phyloP scores from a whole-genome alignment of 2,113 vertebrate genomes.

The Chloropsis cyanopogon region DNA sequence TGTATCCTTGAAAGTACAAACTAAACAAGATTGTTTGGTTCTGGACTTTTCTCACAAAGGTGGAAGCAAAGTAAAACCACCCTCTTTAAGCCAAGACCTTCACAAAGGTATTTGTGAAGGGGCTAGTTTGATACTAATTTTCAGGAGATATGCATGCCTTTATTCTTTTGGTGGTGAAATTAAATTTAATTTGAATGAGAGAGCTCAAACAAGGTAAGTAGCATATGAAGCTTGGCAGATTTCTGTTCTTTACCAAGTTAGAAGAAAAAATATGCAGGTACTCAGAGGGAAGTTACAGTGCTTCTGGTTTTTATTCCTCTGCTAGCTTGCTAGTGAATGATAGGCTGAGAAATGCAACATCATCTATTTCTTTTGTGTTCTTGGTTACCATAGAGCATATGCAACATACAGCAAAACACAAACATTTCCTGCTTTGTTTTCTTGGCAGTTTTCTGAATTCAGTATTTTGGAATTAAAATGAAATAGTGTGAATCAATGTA shows the following conservation, averaged over 20 bases:
- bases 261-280: not conserved
- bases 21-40: not conserved
- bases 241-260: not conserved
- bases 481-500: constrained; percentile 56
- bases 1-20: not conserved
- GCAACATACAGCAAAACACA: constrained; percentile 39
- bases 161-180: not conserved
- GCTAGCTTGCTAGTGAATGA: constrained; percentile 13
- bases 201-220: not conserved
- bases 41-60: not conserved
- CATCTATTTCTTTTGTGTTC: constrained; percentile 62
- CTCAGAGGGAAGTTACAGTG: not conserved
- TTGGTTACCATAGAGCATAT: constrained; percentile 44
- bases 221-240: not conserved
- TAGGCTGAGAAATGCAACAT: constrained; percentile 40
- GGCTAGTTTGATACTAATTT: not conserved
- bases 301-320: constrained; percentile 1
- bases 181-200: not conserved
- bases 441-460: constrained; percentile 51
- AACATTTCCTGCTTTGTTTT: constrained; percentile 57
- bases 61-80: not conserved
- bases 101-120: not conserved
- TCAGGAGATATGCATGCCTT: not conserved
- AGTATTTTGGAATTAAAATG: constrained; percentile 58
- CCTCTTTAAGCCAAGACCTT: not conserved